Conservation (phyloP, 2,888 invertebrate species). For the Himalopsyche kuldschensis region DNA sequence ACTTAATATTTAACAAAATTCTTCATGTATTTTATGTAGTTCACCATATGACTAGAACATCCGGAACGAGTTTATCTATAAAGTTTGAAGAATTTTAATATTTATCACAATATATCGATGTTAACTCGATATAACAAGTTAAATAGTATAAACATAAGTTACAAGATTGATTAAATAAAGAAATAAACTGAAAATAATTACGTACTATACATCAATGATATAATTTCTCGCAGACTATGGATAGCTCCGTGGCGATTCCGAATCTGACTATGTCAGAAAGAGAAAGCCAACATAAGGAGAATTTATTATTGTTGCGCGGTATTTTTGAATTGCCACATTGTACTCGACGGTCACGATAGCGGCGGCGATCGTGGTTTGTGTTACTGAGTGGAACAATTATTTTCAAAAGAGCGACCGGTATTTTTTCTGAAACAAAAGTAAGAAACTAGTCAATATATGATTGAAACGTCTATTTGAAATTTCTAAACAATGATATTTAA, state of each 20-base stretch:
- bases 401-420: neutral
- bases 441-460: neutral
- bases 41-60: constrained; percentile 1
- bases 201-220: constrained; percentile 2
- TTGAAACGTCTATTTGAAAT: neutral
- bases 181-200: constrained; percentile 3
- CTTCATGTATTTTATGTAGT: neutral
- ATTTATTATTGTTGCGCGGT: constrained; percentile 27
- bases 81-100: constrained; percentile 4
- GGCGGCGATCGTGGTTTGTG: neutral
- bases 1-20: neutral
- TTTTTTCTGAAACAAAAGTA: neutral
- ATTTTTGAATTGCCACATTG: constrained; percentile 14
- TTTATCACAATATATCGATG: neutral
- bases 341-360: neutral
- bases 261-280: constrained; percentile 7
- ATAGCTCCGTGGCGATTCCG: constrained; percentile 5
- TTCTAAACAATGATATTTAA: neutral
- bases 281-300: constrained; percentile 2
- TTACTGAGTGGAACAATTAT: neutral
- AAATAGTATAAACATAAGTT: neutral
- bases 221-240: neutral
- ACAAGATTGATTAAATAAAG: neutral
- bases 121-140: neutral
- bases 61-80: neutral